Conservation (phyloP, 1,140 invertebrate species). For the Drosophila novamexicana region DNA sequence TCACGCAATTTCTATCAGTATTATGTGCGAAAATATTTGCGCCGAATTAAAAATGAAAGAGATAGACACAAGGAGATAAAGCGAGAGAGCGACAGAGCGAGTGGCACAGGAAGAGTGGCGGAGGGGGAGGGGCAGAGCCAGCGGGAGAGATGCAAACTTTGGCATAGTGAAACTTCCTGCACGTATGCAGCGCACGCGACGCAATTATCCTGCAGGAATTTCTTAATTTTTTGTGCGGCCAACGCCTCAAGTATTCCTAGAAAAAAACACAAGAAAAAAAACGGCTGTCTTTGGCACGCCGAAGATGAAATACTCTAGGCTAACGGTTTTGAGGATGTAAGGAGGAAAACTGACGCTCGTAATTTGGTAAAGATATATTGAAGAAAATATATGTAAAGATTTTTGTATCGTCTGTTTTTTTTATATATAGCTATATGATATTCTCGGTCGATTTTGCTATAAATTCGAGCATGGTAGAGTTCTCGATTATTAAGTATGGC, state of each 20-base stretch:
- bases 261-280: neutral
- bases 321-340: too few relatives aligned
- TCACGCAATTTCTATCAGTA: constrained; percentile 60
- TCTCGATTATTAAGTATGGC: too few relatives aligned
- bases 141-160: neutral
- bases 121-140: neutral
- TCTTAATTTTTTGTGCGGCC: constrained; percentile 46
- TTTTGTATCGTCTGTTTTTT: too few relatives aligned
- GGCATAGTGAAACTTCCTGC: constrained; percentile 15
- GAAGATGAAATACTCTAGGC: too few relatives aligned
- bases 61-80: neutral
- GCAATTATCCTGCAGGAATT: constrained; percentile 73
- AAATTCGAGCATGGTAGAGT: too few relatives aligned
- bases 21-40: constrained; percentile 73
- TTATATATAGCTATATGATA: too few relatives aligned
- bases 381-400: too few relatives aligned
- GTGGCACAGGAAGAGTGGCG: neutral
- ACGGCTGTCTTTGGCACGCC: too few relatives aligned
- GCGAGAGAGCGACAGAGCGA: neutral
- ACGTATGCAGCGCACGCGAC: constrained; percentile 56
- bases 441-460: too few relatives aligned
- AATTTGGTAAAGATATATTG: too few relatives aligned
- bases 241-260: constrained; percentile 1
- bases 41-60: constrained; percentile 48
- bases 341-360: too few relatives aligned